phyloP scores from a whole-genome alignment of 2,797 vertebrate genomes.

The Hypotaenidia okinawae region DNA sequence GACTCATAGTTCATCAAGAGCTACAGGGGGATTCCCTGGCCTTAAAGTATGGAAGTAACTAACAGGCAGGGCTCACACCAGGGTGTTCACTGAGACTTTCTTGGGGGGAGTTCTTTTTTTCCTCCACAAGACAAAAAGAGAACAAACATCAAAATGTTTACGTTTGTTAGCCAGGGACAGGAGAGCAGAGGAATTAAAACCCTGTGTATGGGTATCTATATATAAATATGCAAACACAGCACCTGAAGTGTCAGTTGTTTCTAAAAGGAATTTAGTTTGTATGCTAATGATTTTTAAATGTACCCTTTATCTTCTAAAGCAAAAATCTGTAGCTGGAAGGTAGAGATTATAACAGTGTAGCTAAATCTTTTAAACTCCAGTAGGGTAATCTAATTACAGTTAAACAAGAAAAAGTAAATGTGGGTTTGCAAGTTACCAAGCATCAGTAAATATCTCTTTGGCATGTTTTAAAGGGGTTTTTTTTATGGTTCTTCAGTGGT shows the following conservation, averaged over 20 bases:
- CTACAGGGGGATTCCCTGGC: neutral
- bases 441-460: neutral
- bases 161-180: neutral
- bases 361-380: neutral
- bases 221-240: neutral
- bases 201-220: neutral
- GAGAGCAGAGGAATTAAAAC: neutral
- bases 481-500: neutral
- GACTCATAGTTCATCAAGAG: neutral
- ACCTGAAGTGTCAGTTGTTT: neutral
- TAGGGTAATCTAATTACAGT: neutral
- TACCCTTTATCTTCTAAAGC: neutral
- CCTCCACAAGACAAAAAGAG: neutral
- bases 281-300: neutral
- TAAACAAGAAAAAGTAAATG: neutral
- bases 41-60: no score
- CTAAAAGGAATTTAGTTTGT: neutral
- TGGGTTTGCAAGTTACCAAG: neutral
- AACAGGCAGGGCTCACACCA: neutral
- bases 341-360: neutral
- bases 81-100: no score
- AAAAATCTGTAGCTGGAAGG: conserved; percentile 5
- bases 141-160: neutral
- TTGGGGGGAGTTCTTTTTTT: neutral
- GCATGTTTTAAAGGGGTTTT: neutral